Conservation (phyloP, 37 sponge, comb jelly and placozoan species). For the Petrosia ficiformis region DNA sequence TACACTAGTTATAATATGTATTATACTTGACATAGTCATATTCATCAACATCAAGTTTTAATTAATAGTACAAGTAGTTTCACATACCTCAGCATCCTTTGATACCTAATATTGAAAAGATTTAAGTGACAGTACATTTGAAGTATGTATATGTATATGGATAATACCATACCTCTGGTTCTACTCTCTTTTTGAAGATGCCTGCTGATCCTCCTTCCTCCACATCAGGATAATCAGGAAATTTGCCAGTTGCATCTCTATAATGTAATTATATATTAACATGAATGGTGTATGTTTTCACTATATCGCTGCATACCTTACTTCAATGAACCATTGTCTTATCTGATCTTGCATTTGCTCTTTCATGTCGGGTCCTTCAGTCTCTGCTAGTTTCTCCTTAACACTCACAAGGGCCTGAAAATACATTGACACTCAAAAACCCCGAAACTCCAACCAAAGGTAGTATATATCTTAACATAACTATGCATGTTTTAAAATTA, state of each 20-base stretch:
- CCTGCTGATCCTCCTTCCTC: conserved; percentile 94
- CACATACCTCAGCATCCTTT: neutral
- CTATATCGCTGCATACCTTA: conserved; percentile 55
- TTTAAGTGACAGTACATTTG: neutral
- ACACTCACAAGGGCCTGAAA: conserved; percentile 81
- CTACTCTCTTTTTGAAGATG: conserved; percentile 90
- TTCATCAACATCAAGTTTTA: no score
- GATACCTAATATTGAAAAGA: neutral
- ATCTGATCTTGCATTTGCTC: conserved; percentile 99
- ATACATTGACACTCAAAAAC: neutral
- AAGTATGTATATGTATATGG: neutral
- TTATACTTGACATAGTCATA: no score
- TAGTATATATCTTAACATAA: neutral
- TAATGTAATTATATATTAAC: neutral
- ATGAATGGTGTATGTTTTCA: neutral
- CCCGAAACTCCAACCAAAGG: neutral
- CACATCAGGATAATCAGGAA: conserved; percentile 93
- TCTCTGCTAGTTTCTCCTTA: conserved; percentile 85
- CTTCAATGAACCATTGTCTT: conserved; percentile 99
- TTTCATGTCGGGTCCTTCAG: conserved; percentile 97
- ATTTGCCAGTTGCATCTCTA: conserved; percentile 98
- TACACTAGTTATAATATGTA: no score
- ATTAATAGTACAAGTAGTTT: neutral
- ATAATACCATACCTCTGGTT: no score
- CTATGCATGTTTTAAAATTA: neutral